A percentile compares a stretch with the other conserved stretches of the same genome.
Evolutionary conservation across 2,888 invertebrate genomes (phyloP).

Genomic region (Conchocele bisecta): DNA sequence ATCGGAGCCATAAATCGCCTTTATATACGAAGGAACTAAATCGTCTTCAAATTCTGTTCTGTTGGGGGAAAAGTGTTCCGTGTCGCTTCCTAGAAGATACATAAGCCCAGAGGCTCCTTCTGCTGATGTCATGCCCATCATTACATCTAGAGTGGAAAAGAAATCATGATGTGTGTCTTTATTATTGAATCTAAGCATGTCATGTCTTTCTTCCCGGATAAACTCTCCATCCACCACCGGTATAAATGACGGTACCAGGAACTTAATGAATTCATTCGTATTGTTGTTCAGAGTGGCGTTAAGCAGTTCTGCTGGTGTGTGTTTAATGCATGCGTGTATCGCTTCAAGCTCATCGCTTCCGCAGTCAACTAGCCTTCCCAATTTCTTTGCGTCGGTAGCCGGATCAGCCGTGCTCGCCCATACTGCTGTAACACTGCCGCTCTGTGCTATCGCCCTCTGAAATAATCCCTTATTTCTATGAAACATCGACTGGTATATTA

Average conservation of each 20-base stretch:
- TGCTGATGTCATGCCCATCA: slow-evolving; percentile 96
- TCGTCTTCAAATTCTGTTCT: not conserved
- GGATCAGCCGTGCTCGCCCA: slow-evolving; percentile 60
- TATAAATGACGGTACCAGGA: slow-evolving; percentile 89
- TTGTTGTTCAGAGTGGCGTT: slow-evolving; percentile 26
- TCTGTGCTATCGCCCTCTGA: slow-evolving; percentile 65
- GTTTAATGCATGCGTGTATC: slow-evolving; percentile 45
- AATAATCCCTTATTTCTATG: slow-evolving; percentile 60
- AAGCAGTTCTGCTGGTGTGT: slow-evolving; percentile 27
- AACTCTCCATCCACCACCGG: slow-evolving; percentile 95
- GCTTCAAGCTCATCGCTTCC: slow-evolving; percentile 20
- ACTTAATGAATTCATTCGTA: slow-evolving; percentile 5
- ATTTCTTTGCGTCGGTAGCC: slow-evolving; percentile 87
- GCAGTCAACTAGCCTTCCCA: slow-evolving; percentile 81
- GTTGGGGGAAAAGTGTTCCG: slow-evolving; percentile 84
- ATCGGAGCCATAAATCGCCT: not conserved
- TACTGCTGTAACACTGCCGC: slow-evolving; percentile 50
- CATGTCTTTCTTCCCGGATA: slow-evolving; percentile 88
- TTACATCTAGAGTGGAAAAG: slow-evolving; percentile 86
- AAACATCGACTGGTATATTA: slow-evolving; percentile 64
- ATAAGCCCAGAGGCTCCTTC: slow-evolving; percentile 88
- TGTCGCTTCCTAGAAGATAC: slow-evolving; percentile 89
- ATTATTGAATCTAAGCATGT: too few species aligned
- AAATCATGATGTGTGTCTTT: not conserved
- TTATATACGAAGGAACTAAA: not conserved